Evolutionary conservation across 2,888 invertebrate species (phyloP), one percentile per base, ranked within the genome.

Genomic region (Beris morrisii): DNA sequence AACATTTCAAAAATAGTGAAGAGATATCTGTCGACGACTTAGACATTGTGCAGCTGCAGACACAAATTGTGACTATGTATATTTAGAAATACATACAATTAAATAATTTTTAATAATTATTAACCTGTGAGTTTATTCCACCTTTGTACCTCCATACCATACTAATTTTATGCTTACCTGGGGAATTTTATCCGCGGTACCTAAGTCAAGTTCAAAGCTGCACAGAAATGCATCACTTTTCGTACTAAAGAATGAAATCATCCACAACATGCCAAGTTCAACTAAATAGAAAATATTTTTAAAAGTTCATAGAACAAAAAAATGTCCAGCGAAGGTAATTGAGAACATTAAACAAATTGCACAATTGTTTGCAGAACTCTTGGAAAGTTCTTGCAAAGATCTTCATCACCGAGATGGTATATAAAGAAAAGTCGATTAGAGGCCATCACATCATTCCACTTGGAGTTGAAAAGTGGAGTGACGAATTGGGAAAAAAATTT

Each of bases 261-360:
- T 48, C 38, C 55, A 22, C 13, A 55, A 13, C 15, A 13, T 13
- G 22, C 50, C 61, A 61, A 43, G 61, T 32, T 15, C 61, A 61
- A 15, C 38, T 13, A 61, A 61, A 61, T 38, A 52, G 50, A 22
- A 61, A 61, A 61, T 61, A 61, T 61, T 61, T 61, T 52, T 38
- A 9, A 15, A 7, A 38, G n/a, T n/a, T n/a, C 5, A 38, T 38
- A 7, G 1, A 1, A 38, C 38, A 9, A 38, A 38, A 1, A 38
- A 38, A 38, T 38, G 5, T 38, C 9, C 38, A 38, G n/a, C 48
- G n/a, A 48, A 13, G 6, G n/a, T 48, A 48, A 48, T 48, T 48
- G 11, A 6, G 6, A 48, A 48, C 15, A 48, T 13, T 15, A 7
- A 48, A n/a, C 48, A 48, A 48, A 12, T 15, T 13, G 6, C 2